These are phyloP conservation scores for Abrostola tripartita DNA, from an alignment of 2,888 invertebrate species.

Conservation along the genomic window DNA sequence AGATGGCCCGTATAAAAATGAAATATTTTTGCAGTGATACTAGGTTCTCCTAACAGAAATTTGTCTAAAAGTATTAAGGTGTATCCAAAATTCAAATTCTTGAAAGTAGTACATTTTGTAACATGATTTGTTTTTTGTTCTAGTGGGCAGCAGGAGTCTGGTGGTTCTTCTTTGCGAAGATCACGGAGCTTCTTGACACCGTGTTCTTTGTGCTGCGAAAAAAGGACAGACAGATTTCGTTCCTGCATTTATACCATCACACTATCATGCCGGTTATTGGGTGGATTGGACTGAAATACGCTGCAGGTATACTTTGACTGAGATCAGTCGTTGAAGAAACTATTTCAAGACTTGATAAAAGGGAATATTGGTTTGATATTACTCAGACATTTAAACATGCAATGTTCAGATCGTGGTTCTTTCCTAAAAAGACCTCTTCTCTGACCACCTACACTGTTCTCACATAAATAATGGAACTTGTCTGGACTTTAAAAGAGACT, in stretches of 20 bases:
- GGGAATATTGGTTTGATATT: no score
- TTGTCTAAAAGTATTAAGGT: no score
- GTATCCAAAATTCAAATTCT: neutral
- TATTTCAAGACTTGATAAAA: no score
- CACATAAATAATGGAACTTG: no score
- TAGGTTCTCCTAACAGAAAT: no score
- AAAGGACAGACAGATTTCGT: slow-evolving; percentile 94
- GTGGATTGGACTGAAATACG: slow-evolving; percentile 92
- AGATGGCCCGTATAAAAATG: no score
- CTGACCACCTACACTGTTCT: no score
- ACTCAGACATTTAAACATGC: no score
- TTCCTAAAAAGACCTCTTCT: no score
- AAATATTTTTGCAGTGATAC: no score
- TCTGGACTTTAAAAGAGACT: no score
- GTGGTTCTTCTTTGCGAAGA: slow-evolving; percentile 92
- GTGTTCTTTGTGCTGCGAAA: slow-evolving; percentile 96
- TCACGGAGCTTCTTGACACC: slow-evolving; percentile 92
- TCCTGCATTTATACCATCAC: slow-evolving; percentile 96
- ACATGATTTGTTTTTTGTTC: slow-evolving; percentile 35
- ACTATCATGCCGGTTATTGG: slow-evolving; percentile 91
- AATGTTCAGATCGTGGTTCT: no score
- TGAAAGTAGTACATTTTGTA: neutral
- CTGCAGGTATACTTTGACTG: slow-evolving; percentile 83
- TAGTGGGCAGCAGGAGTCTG: slow-evolving; percentile 88
- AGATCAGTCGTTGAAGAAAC: neutral